These are phyloP conservation scores for Drosophila persimilis DNA, from an alignment of 1,140 invertebrate genomes.

Conservation along the genomic window DNA sequence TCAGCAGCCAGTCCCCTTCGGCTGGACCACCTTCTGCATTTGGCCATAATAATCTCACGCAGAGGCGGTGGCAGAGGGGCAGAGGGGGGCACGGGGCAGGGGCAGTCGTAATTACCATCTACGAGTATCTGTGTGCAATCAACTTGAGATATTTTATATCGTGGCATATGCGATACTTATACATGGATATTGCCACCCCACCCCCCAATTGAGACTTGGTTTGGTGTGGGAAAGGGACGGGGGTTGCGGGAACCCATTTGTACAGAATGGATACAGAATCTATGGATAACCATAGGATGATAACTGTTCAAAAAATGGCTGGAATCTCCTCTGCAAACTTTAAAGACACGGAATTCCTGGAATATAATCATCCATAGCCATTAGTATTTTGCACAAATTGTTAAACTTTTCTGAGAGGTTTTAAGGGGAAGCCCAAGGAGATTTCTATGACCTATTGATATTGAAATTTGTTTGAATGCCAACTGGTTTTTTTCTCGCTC, in stretches of 20 bases:
- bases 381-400: too few species aligned
- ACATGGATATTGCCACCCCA: neutral
- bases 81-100: neutral
- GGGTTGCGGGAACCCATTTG: slow-evolving; percentile 2
- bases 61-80: too few species aligned
- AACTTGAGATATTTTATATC: slow-evolving; percentile 33
- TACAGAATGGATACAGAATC: neutral
- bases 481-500: too few species aligned
- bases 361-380: too few species aligned
- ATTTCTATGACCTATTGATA: too few species aligned
- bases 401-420: too few species aligned
- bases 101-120: slow-evolving; percentile 47
- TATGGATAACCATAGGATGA: neutral
- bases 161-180: slow-evolving; percentile 13
- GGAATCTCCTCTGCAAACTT: too few species aligned
- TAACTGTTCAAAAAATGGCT: neutral
- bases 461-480: too few species aligned
- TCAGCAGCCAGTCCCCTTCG: slow-evolving; percentile 8
- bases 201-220: neutral
- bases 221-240: neutral
- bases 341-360: too few species aligned
- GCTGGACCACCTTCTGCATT: slow-evolving; percentile 25
- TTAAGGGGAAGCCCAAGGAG: too few species aligned
- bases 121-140: slow-evolving; percentile 29
- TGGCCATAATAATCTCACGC: slow-evolving; percentile 24